A percentile compares a stretch with the other conserved stretches of the same genome.
Conservation (phyloP, 2,797 vertebrate species). For the Paguma larvata region DNA sequence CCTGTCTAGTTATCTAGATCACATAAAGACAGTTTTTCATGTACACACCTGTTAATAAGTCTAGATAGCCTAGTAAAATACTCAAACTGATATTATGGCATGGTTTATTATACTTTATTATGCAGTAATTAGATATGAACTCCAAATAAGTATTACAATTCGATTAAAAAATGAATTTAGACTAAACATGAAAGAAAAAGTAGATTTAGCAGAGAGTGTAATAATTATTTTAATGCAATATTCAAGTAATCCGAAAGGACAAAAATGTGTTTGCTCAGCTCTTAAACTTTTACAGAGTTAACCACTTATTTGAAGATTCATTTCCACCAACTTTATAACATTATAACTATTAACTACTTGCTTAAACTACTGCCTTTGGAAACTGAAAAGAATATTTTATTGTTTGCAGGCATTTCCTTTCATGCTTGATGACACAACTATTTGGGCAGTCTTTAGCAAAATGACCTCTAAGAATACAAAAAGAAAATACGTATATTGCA, state of each 20-base stretch:
- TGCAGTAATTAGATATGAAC: not conserved
- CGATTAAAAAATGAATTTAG: not conserved
- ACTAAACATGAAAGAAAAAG: not conserved
- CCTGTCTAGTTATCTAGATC: not conserved
- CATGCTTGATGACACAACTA: conserved; percentile 38
- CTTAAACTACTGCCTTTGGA: not conserved
- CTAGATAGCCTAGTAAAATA: not conserved
- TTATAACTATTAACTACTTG: not conserved
- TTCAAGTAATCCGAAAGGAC: not conserved
- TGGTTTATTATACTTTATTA: conserved; percentile 8
- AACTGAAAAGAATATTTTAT: not conserved
- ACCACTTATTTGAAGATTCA: conserved; percentile 1
- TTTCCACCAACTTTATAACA: not conserved
- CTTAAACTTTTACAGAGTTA: not conserved
- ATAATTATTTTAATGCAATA: not conserved
- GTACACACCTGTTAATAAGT: not conserved
- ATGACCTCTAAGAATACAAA: conserved; percentile 63
- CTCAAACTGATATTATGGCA: not conserved
- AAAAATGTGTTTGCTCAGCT: not conserved
- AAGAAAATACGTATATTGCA: conserved; percentile 33
- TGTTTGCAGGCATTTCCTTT: conserved; percentile 28
- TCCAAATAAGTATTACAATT: not conserved
- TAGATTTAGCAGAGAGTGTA: not conserved
- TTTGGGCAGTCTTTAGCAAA: conserved; percentile 29
- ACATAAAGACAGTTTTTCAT: not conserved